Evolutionary conservation across 2,888 invertebrate species (phyloP), one percentile per base, ranked within the genome.

Genomic region (Lumbricus terrestris): DNA sequence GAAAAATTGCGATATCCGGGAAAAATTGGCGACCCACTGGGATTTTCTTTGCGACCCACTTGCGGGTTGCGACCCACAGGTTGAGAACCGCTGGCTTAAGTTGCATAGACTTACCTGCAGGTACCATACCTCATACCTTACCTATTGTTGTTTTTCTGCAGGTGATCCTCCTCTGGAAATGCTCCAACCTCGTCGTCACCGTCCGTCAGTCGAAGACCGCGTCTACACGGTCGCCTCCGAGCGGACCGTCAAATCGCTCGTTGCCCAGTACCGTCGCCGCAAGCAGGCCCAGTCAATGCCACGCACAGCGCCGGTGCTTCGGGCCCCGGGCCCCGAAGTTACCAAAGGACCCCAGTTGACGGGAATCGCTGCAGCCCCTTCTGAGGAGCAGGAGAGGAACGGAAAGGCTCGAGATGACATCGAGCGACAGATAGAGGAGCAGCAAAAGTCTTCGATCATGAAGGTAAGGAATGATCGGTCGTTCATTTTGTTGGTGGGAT

Each of bases 391-490:
- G 40, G 38, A 88, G 88, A 38, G 29, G 88, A 47, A 88, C 29
- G 83, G 85, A 37, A 85, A 90, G 37, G 85, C 91, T 38, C 91
- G 90, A 54, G 94, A 94, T 90, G 92, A 92, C 13, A 93, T 93
- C 15, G 94, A 94, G 47, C 92, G 93, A 37, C 93, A 93, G 82
- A 94, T 98, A 90, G 97, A 97, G 93, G 97, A 97, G 93, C 97
- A 98, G 94, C 96, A 97, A 92, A 96, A 97, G 90, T 96, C 96
- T 89, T 97, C 97, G 93, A 97, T 97, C 91, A 96, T 97, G 92
- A 98, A 97, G 97, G 97, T 98, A 94, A 96, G 1, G 69, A 69
- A 8, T 69, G 40, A 6, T 40, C 15, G 6, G 40, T 69, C 6
- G 29, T 8, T 69, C 47, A 47, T 69, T 69, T n/a, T n/a, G 69